Base-by-base conservation (phyloP, 2,797 vertebrate genomes). In the Crax fasciolata region DNA sequence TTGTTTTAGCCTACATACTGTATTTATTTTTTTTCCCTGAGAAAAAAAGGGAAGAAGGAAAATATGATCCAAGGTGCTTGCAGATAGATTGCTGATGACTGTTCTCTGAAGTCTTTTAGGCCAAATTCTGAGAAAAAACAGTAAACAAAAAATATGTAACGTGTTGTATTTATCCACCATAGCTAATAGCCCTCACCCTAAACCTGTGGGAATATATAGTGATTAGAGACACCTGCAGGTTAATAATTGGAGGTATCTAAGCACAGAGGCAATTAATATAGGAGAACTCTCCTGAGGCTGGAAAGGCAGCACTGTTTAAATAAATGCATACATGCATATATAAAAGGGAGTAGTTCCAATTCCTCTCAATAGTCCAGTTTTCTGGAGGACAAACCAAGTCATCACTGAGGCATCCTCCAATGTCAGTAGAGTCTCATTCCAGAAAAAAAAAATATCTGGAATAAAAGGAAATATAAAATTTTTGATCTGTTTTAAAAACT, bases 241-340 rank as follows among this genome's bases (percentile, higher is more conserved):
- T 98, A 98, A 98, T 98, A 98, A 98, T 98, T 98, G 97, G 93
- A 97, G 90, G 93, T 97, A 97, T 98, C 96, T 98, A 97, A 98
- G 96, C 95, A 97, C 96, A 98, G 97, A 98, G 94, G 97, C 97
- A 98, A 98, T 98, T 98, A 98, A 98, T 98, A 97, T 3, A 91
- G 72, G 74, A 90, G 94, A 96, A 94, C 35, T 96, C 93, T 97
- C 97, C 91, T 65, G 96, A 95, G 97, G 92, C 5, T 91, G 74
- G 68, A 88, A 90, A 94, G 67, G 59, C 95, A 90, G 21, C 24
- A 62, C 59, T 15, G 43, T 46, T 87, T 90, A 96, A 95, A 95
- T 89, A 96, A 94, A 93, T 95, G 96, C 97, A 96, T 97, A 98
- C 94, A 90, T 91, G 5, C 55, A 74, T 90, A 87, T 11, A 73